Evolutionary conservation across 2,888 invertebrate genomes (phyloP), one percentile per base, ranked within the genome.

Genomic region (Polietes domitor): DNA sequence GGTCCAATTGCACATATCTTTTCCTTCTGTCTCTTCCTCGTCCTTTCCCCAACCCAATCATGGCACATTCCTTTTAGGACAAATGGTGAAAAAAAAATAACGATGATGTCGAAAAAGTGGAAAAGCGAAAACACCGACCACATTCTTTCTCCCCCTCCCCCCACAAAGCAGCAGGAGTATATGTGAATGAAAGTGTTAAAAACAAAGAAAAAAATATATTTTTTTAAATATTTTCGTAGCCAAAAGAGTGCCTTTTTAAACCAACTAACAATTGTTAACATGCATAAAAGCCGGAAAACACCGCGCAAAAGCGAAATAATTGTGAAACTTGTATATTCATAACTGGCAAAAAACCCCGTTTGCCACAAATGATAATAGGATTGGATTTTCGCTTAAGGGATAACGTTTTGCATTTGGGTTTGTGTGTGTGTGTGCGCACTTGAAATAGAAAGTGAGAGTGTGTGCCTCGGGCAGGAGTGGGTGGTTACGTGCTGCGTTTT

Each of bases 301-400:
- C n/a, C 47, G 47, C 47, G n/a, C 9, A 32, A 32, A 32, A 47
- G 47, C 15, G 2, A 47, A 47, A n/a, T 15, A n/a, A 47, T 47
- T 47, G 47, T 15, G 15, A 12, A n/a, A 3, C 15, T 15, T 47
- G 15, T 47, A 47, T n/a, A 47, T 47, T 47, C n/a, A 47, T 47
- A 47, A n/a, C 47, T 2, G 41, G 47, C 3, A n/a, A 15, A 47
- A n/a, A 47, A 47, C 41, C 41, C 9, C 2, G n/a, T n/a, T n/a
- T n/a, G n/a, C n/a, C n/a, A n/a, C 12, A 47, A 2, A 47, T n/a
- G 47, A 47, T 47, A 47, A 47, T n/a, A n/a, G 47, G n/a, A 47
- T 47, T 47, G 47, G 47, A n/a, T 47, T 47, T 47, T 47, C n/a
- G 47, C 47, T 47, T 47, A 47, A 47, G n/a, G 47, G 47, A n/a